Evolutionary conservation across 2,113 vertebrate species (phyloP), one percentile per base, ranked within the genome.

Genomic region (Picathartes gymnocephalus): DNA sequence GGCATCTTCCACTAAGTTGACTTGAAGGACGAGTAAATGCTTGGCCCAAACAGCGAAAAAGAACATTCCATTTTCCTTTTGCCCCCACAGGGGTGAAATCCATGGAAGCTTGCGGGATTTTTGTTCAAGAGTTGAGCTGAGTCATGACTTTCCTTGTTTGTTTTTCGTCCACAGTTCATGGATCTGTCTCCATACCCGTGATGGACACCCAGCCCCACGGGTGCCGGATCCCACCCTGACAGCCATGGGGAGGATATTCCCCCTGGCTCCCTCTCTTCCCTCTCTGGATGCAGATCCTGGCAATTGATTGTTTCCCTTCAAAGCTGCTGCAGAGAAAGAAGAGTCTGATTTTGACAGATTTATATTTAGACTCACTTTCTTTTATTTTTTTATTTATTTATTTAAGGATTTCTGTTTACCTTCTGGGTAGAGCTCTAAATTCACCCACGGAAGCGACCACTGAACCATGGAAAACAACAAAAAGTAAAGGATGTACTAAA

Each of bases 331-430:
- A 68, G 30, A 80, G 69, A 45, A 86, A 72, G 51, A 35, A 71
- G 66, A 47, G 42, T 37, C 68, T 37, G 51, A 74, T 92, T 96
- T 88, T 93, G 90, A 94, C 71, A 94, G 85, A 78, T 91, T 92
- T 90, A 81, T 94, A 92, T 95, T 92, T 93, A 88, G 76, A 54
- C 23, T 73, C 2, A 0, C 31, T 66, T 86, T 66, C 5, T 48
- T 71, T 62, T 45, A 1, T 33, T 62, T 30, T 28, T 20, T 73
- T 44, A 42, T 42, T 44, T 35, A 48, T 85, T 83, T 77, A 69
- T 70, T 91, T 62, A 69, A 87, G 90, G 58, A 45, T 71, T 91
- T 93, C 54, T 92, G 39, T 90, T 96, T 94, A 88, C 71, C 58
- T 92, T 86, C 77, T 94, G 71, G 39, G 50, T 62, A 57, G 56